These are phyloP conservation scores for Bombyx mori DNA, from an alignment of 1,140 invertebrate species.

Conservation along the genomic window DNA sequence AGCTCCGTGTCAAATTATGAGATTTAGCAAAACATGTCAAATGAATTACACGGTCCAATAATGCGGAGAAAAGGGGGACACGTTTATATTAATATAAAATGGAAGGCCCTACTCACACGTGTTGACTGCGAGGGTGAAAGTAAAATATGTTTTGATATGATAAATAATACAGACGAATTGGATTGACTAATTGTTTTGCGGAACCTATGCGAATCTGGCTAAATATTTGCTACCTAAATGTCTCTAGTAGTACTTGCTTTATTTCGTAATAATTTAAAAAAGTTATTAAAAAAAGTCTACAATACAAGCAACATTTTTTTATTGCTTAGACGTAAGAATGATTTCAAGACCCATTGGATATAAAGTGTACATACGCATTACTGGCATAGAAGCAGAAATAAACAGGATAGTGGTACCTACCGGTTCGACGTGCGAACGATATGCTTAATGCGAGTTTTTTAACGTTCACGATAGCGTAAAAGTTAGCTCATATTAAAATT, in stretches of 20 bases:
- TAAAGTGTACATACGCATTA: too few relatives aligned
- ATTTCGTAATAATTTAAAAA: background rate
- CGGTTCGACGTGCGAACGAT: too few relatives aligned
- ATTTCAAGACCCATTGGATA: too few relatives aligned
- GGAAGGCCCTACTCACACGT: constrained; percentile 35
- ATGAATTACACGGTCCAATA: constrained; percentile 63
- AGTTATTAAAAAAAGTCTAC: background rate
- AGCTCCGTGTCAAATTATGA: constrained; percentile 53
- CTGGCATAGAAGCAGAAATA: too few relatives aligned
- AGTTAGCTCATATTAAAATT: too few relatives aligned
- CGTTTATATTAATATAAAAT: constrained; percentile 30
- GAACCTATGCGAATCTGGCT: background rate
- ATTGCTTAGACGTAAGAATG: too few relatives aligned
- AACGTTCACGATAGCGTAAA: too few relatives aligned
- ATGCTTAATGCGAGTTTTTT: too few relatives aligned
- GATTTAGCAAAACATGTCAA: constrained; percentile 64
- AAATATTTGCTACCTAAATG: background rate
- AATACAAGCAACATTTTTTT: too few relatives aligned
- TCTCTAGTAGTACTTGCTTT: background rate
- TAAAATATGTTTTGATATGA: constrained; percentile 59
- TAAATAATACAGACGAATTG: constrained; percentile 34
- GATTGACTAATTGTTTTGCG: constrained; percentile 27
- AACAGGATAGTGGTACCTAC: too few relatives aligned
- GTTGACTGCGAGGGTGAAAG: constrained; percentile 21
- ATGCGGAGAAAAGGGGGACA: constrained; percentile 23